Evolutionary conservation across 2,888 invertebrate species (phyloP).

Genomic region (Sepioteuthis lessoniana): DNA sequence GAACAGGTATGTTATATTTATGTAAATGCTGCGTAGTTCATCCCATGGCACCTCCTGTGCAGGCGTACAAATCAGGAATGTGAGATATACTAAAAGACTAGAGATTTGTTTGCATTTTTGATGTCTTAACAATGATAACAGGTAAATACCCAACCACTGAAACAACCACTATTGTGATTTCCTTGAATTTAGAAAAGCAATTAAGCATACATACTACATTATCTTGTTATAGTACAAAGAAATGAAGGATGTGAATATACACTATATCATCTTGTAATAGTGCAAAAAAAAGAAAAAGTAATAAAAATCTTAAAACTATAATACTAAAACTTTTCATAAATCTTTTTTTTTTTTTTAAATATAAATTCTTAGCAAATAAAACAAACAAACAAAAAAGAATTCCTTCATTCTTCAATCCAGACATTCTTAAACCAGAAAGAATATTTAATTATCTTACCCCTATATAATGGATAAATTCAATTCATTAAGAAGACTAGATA

Average conservation of each 20-base stretch:
- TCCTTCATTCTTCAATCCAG: background rate
- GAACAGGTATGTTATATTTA: background rate
- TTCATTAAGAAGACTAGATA: slow-evolving; percentile 16
- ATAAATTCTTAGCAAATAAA: no score
- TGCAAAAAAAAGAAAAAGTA: background rate
- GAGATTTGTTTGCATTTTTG: background rate
- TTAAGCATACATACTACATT: background rate
- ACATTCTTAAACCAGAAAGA: background rate
- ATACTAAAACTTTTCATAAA: background rate
- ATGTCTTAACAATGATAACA: background rate
- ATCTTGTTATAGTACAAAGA: background rate
- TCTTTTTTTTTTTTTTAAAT: no score
- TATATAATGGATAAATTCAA: background rate
- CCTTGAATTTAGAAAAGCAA: background rate
- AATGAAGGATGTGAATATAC: background rate
- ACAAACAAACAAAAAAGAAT: background rate
- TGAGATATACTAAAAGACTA: background rate
- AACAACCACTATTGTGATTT: background rate
- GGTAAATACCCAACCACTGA: background rate
- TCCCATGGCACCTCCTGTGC: background rate
- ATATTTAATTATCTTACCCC: background rate
- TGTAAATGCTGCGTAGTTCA: background rate
- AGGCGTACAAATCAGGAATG: background rate
- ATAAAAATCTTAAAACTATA: background rate
- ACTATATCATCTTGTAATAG: background rate